These are phyloP conservation scores for Geophilus truncorum DNA, from an alignment of 2,888 invertebrate species.

Conservation along the genomic window DNA sequence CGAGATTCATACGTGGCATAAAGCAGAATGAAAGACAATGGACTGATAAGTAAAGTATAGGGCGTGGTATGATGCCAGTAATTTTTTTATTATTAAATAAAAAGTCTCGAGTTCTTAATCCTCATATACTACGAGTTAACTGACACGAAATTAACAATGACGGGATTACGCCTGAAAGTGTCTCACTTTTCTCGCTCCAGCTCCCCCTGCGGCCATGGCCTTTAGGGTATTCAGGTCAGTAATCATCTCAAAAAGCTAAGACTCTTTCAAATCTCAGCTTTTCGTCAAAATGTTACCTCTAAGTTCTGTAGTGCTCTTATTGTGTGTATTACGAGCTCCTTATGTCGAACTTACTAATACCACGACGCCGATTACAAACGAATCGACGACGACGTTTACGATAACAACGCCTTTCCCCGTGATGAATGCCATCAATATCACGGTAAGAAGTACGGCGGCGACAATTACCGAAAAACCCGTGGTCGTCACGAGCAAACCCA, in stretches of 20 bases:
- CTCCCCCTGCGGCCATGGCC: not conserved
- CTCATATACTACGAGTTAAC: not conserved
- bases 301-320: not conserved
- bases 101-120: too few species aligned
- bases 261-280: not conserved
- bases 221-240: not conserved
- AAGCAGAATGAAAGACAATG: not conserved
- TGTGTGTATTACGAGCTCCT: not conserved
- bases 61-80: not conserved
- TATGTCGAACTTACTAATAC: not conserved
- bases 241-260: not conserved
- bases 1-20: not conserved
- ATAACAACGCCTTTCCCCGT: not conserved
- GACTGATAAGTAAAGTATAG: not conserved
- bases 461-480: not conserved
- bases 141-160: not conserved
- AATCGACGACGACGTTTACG: not conserved
- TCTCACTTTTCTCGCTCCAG: slow-evolving; percentile 3
- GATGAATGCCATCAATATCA: not conserved
- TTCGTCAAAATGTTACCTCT: not conserved
- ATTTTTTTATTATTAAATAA: not conserved
- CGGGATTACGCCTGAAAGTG: not conserved
- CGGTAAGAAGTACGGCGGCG: not conserved
- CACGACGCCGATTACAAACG: not conserved
- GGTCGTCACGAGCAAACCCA: too few species aligned